Evolutionary conservation across 2,797 vertebrate species (phyloP).

Genomic region (Anguilla obscura): DNA sequence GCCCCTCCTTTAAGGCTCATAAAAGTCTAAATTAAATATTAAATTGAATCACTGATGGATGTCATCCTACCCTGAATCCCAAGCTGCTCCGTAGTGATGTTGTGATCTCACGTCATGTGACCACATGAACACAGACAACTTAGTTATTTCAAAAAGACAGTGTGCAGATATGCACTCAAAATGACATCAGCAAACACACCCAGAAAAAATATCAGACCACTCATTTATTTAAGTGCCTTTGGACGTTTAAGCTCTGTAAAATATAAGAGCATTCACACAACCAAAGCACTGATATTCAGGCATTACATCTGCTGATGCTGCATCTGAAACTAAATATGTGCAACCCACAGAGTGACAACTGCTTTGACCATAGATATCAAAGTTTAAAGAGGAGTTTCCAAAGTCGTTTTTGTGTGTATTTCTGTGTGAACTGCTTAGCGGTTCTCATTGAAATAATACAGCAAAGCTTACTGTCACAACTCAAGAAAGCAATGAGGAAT

Average conservation of each 20-base stretch:
- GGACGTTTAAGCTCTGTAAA: not conserved
- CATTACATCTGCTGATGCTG: not conserved
- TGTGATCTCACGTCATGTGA: constrained; percentile 63
- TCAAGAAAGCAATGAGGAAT: constrained; percentile 57
- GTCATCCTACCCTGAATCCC: constrained; percentile 64
- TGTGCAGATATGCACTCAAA: not conserved
- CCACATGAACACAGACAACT: constrained; percentile 71
- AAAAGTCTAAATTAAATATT: constrained; percentile 84
- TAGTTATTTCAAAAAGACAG: constrained; percentile 58
- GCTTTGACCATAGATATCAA: constrained; percentile 36
- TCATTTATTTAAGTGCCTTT: not conserved
- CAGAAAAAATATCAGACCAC: not conserved
- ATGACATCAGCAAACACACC: not conserved
- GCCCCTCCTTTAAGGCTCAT: constrained; percentile 76
- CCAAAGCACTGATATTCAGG: not conserved
- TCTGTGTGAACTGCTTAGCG: constrained; percentile 67
- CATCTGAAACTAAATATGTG: not conserved
- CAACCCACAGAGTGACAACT: constrained; percentile 33
- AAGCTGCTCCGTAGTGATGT: constrained; percentile 56
- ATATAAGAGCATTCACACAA: not conserved
- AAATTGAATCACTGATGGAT: constrained; percentile 81
- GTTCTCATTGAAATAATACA: constrained; percentile 60
- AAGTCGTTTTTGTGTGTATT: constrained; percentile 37
- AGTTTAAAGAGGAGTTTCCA: constrained; percentile 42
- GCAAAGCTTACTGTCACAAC: constrained; percentile 63